These are phyloP conservation scores for Zaprionus bogoriensis DNA, from an alignment of 2,888 invertebrate species.

Conservation along the genomic window DNA sequence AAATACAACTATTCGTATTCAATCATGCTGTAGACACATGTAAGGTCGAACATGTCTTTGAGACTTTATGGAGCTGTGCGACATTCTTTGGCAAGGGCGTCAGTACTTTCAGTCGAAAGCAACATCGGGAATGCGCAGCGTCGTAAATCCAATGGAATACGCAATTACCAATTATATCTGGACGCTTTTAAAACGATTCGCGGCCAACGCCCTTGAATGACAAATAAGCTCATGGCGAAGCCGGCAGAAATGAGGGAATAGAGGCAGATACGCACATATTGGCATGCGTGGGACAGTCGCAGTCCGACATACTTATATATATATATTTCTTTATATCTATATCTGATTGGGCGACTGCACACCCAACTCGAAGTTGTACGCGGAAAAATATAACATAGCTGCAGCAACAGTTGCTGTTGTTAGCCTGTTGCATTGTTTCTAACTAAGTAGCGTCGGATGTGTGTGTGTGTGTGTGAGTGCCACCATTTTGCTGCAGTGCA, in stretches of 20 bases:
- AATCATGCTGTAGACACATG: not conserved
- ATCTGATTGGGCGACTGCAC: slow-evolving; percentile 23
- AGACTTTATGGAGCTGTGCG: not conserved
- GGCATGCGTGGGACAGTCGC: slow-evolving; percentile 24
- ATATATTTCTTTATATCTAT: not conserved
- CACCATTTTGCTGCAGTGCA: slow-evolving; percentile 60
- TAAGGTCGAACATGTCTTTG: not conserved
- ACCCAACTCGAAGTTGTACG: slow-evolving; percentile 25
- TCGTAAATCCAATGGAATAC: slow-evolving; percentile 56
- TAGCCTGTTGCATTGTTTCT: slow-evolving; percentile 20
- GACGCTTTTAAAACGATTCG: slow-evolving; percentile 64
- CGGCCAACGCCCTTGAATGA: slow-evolving; percentile 40
- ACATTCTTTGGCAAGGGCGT: slow-evolving; percentile 13
- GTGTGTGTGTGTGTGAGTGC: no score
- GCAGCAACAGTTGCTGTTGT: slow-evolving; percentile 18
- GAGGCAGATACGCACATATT: slow-evolving; percentile 12
- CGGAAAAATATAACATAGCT: slow-evolving; percentile 4
- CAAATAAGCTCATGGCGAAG: slow-evolving; percentile 26
- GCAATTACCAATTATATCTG: slow-evolving; percentile 51
- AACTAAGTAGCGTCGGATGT: slow-evolving; percentile 47
- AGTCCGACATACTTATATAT: not conserved
- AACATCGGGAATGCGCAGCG: slow-evolving; percentile 26
- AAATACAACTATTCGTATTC: no score
- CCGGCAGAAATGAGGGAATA: slow-evolving; percentile 4
- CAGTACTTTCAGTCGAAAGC: not conserved